A percentile compares a stretch with the other conserved stretches of the same genome.
Conservation (phyloP, 2,888 invertebrate genomes). For the Parnassius orleans region DNA sequence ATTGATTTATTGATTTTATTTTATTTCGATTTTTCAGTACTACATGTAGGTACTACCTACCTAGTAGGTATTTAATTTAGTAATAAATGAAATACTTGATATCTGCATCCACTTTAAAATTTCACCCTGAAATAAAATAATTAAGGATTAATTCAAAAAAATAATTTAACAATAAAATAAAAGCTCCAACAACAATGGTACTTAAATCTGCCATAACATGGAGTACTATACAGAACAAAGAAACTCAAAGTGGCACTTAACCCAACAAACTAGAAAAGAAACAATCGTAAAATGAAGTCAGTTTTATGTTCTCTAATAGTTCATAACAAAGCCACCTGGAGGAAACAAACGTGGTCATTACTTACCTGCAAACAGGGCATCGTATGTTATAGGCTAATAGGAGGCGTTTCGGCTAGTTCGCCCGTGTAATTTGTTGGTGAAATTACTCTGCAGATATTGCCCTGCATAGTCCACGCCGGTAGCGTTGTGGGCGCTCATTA, state of each 20-base stretch:
- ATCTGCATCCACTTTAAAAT: too few species aligned
- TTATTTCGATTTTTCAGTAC: too few species aligned
- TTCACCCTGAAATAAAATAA: too few species aligned
- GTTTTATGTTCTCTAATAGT: constrained; percentile 5
- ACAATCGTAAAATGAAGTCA: constrained; percentile 4
- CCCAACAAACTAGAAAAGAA: constrained; percentile 1
- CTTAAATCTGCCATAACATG: not conserved
- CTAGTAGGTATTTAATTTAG: too few species aligned
- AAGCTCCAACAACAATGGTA: not conserved
- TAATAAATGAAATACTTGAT: too few species aligned
- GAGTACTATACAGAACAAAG: not conserved
- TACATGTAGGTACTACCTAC: too few species aligned
- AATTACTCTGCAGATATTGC: constrained; percentile 3
- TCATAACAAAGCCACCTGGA: constrained; percentile 1
- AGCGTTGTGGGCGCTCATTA: not conserved
- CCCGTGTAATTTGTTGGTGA: constrained; percentile 1
- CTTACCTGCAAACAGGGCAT: not conserved
- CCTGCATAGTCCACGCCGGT: not conserved
- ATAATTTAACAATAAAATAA: not conserved
- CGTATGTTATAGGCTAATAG: not conserved
- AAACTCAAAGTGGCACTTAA: not conserved
- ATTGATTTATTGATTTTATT: too few species aligned
- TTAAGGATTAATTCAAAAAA: not conserved
- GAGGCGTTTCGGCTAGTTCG: not conserved
- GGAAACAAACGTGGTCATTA: not conserved